Conservation (phyloP, 2,797 vertebrate species). For the Amblyopsis hoosieri region DNA sequence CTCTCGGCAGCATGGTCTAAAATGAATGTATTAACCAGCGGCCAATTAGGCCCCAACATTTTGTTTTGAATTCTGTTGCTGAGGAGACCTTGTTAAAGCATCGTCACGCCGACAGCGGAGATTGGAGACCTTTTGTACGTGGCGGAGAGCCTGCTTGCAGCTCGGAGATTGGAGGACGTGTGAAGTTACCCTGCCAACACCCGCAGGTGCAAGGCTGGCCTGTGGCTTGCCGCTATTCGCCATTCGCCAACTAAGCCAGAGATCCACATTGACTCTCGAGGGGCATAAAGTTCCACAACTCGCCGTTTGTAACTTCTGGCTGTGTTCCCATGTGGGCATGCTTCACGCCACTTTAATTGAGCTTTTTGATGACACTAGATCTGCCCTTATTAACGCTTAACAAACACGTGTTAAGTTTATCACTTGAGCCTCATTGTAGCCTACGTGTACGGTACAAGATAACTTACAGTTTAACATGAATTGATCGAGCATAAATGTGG, state of each 20-base stretch:
- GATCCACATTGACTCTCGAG: background rate
- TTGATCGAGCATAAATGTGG: background rate
- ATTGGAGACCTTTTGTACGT: constrained; percentile 20
- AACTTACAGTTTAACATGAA: background rate
- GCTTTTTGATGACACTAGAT: no score
- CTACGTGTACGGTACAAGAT: background rate
- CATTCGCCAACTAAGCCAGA: background rate
- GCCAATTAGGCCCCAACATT: constrained; percentile 56
- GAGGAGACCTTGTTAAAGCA: constrained; percentile 52
- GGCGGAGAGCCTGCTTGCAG: constrained; percentile 9
- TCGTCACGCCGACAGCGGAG: constrained; percentile 24
- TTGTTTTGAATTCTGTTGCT: constrained; percentile 53
- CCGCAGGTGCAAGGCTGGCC: background rate
- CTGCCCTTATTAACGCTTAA: no score
- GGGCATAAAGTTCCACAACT: background rate
- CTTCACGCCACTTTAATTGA: no score
- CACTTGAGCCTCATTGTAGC: background rate
- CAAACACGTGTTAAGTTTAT: background rate
- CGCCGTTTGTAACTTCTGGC: no score
- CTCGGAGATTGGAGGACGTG: constrained; percentile 18
- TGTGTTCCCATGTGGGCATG: no score
- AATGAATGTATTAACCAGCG: constrained; percentile 66
- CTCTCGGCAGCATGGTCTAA: constrained; percentile 51
- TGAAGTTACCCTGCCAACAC: constrained; percentile 4
- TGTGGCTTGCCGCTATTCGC: background rate